Evolutionary conservation across 1,140 invertebrate species (phyloP).

Genomic region (Piezodorus guildinii): DNA sequence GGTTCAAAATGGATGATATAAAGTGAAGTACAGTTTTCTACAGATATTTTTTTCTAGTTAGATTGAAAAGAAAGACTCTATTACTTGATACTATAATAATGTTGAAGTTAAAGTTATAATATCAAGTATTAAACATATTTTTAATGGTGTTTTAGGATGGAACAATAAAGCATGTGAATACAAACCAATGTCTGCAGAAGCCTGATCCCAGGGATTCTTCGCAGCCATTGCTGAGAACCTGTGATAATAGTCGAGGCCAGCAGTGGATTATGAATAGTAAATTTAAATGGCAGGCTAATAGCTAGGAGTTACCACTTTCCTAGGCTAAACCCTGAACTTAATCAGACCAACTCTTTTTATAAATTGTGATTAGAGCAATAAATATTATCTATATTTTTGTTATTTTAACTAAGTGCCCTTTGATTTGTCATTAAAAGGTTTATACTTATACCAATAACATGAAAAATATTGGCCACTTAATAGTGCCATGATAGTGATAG

Average conservation of each 20-base stretch:
- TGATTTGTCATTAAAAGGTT: not conserved
- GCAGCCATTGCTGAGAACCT: slow-evolving; percentile 60
- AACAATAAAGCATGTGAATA: slow-evolving; percentile 81
- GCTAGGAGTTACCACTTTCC: slow-evolving; percentile 8
- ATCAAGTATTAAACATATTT: not conserved
- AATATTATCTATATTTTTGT: not conserved
- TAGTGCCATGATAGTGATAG: slow-evolving; percentile 10
- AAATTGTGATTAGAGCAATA: slow-evolving; percentile 13
- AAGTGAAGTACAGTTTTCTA: too few relatives aligned
- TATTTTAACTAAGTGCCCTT: slow-evolving; percentile 13
- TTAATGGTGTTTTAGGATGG: slow-evolving; percentile 49
- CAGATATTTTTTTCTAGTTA: too few relatives aligned
- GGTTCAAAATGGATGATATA: too few relatives aligned
- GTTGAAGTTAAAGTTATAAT: too few relatives aligned
- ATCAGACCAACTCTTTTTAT: not conserved
- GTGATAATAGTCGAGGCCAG: slow-evolving; percentile 61
- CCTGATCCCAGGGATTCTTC: slow-evolving; percentile 50
- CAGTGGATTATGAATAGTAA: slow-evolving; percentile 93
- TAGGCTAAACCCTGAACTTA: slow-evolving; percentile 2
- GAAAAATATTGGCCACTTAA: slow-evolving; percentile 6
- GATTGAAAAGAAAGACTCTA: too few relatives aligned
- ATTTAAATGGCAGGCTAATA: slow-evolving; percentile 78
- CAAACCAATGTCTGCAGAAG: slow-evolving; percentile 79
- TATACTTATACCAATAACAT: not conserved
- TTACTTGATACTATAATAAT: too few relatives aligned